phyloP scores from a whole-genome alignment of 2,888 invertebrate genomes.

The Branchellion lobata region DNA sequence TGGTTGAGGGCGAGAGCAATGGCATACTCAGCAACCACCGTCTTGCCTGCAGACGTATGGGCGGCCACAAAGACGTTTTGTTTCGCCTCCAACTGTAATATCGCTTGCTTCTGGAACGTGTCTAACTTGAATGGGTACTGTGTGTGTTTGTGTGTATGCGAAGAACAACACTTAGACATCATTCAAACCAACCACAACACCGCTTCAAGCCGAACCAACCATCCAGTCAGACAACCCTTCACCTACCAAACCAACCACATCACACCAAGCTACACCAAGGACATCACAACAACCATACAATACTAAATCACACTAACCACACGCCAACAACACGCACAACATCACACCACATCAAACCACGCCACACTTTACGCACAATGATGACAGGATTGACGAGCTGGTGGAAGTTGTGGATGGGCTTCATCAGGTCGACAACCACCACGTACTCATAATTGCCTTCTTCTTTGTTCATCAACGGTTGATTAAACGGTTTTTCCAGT shows the following conservation, averaged over 20 bases:
- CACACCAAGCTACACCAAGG: too few relatives aligned
- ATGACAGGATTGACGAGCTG: constrained; percentile 80
- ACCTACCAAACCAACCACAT: too few relatives aligned
- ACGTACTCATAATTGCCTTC: constrained; percentile 74
- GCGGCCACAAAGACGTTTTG: constrained; percentile 97
- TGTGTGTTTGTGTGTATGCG: background rate
- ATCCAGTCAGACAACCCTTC: too few relatives aligned
- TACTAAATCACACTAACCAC: too few relatives aligned
- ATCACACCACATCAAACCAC: too few relatives aligned
- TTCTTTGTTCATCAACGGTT: background rate
- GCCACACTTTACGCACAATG: constrained; percentile 61
- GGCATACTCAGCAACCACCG: constrained; percentile 98
- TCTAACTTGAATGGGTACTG: constrained; percentile 81
- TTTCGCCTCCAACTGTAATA: constrained; percentile 85
- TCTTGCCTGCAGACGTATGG: constrained; percentile 95
- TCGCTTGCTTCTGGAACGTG: constrained; percentile 94
- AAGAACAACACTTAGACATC: background rate
- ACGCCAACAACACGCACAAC: too few relatives aligned
- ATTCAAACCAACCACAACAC: background rate
- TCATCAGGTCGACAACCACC: constrained; percentile 78
- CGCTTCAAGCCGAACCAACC: background rate
- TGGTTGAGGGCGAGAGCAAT: constrained; percentile 90
- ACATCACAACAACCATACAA: too few relatives aligned
- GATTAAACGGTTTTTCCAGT: background rate
- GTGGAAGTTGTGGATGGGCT: constrained; percentile 78